Percentiles rank a stretch among this genome's conserved stretches.
These are phyloP conservation scores for Ichneumon xanthorius DNA, from an alignment of 2,888 invertebrate species.

Conservation along the genomic window DNA sequence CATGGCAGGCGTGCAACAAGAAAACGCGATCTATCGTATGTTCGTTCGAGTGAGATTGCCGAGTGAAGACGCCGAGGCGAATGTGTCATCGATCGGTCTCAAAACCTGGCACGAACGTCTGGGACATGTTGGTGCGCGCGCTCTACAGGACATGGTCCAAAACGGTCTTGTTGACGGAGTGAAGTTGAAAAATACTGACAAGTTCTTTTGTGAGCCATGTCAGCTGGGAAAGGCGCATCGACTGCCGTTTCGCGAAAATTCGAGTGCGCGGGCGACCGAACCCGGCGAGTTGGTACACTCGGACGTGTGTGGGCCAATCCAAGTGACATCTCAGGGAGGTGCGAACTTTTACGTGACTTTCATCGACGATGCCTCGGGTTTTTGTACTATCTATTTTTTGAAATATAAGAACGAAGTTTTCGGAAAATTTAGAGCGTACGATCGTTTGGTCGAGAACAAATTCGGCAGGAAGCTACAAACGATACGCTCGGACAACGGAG, in stretches of 20 bases:
- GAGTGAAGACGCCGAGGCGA: slow-evolving; percentile 19
- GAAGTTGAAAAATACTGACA: slow-evolving; percentile 19
- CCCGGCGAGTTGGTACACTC: slow-evolving; percentile 54
- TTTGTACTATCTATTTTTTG: slow-evolving; percentile 51
- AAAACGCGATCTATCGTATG: slow-evolving; percentile 50
- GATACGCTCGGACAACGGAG: slow-evolving; percentile 54
- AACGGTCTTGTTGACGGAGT: slow-evolving; percentile 52
- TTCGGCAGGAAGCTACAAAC: slow-evolving; percentile 52
- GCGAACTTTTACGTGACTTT: slow-evolving; percentile 55
- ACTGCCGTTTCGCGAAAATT: slow-evolving; percentile 53
- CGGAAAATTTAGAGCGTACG: slow-evolving; percentile 60
- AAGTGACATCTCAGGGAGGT: slow-evolving; percentile 52
- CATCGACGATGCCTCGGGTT: slow-evolving; percentile 50
- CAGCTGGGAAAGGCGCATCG: slow-evolving; percentile 68
- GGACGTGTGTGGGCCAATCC: slow-evolving; percentile 61
- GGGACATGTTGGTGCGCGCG: slow-evolving; percentile 57
- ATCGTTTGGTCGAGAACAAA: slow-evolving; percentile 51
- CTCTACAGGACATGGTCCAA: slow-evolving; percentile 55
- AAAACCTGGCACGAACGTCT: slow-evolving; percentile 61
- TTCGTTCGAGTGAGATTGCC: slow-evolving; percentile 36
- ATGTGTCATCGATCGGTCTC: slow-evolving; percentile 25
- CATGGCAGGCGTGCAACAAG: slow-evolving; percentile 32
- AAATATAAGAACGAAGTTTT: slow-evolving; percentile 61
- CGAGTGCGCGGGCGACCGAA: slow-evolving; percentile 20
- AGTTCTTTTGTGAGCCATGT: slow-evolving; percentile 68